Conservation (phyloP, 2,888 invertebrate species). For the Aphodius sticticus region DNA sequence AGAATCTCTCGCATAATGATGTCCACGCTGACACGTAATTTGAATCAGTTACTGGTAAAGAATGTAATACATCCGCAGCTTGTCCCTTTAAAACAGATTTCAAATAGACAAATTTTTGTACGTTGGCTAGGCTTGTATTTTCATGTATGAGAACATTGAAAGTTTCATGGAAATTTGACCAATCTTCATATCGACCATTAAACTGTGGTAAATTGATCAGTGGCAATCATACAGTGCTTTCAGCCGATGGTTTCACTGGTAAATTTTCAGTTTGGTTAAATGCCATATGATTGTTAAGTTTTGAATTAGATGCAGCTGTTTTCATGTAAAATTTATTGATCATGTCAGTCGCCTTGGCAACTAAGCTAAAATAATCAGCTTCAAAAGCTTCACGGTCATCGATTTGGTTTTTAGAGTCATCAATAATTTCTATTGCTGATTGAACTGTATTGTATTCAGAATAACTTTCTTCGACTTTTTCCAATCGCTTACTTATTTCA, state of each 20-base stretch:
- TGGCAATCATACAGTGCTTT: conserved; percentile 15
- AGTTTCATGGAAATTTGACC: conserved; percentile 14
- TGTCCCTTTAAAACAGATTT: not conserved
- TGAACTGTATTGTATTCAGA: not conserved
- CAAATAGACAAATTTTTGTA: conserved; percentile 14
- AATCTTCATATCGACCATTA: conserved; percentile 24
- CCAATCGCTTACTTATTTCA: not conserved
- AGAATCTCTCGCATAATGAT: conserved; percentile 15
- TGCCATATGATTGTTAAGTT: not conserved
- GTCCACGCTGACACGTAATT: conserved; percentile 24
- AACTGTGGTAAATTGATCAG: conserved; percentile 23
- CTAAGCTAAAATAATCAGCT: conserved; percentile 4
- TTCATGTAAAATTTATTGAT: not conserved
- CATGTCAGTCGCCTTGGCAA: not conserved
- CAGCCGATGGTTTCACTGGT: not conserved
- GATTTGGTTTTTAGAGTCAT: not conserved
- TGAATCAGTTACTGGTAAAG: conserved; percentile 8
- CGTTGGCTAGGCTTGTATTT: conserved; percentile 12
- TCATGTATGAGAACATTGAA: conserved; percentile 8
- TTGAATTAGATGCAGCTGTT: not conserved
- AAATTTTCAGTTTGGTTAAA: not conserved
- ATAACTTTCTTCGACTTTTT: conserved; percentile 4
- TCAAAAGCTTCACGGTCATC: not conserved
- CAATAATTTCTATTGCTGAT: not conserved
- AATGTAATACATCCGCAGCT: conserved; percentile 6